phyloP scores from a whole-genome alignment of 2,888 invertebrate genomes.

The Neocrepidodera transversa region DNA sequence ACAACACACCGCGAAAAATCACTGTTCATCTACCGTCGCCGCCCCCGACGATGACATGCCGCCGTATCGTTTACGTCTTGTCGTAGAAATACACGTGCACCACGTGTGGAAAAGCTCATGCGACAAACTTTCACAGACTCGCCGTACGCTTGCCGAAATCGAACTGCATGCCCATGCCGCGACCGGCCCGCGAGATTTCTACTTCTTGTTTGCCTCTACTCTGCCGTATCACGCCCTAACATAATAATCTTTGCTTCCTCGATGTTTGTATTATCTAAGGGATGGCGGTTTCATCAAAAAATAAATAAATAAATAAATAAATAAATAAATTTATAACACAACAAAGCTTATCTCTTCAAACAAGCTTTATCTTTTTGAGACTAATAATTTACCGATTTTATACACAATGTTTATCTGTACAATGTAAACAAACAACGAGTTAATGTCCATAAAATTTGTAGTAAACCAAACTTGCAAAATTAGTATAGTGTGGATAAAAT shows the following conservation, averaged over 20 bases:
- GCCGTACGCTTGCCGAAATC: slow-evolving; percentile 54
- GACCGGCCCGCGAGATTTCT: slow-evolving; percentile 45
- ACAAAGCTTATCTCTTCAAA: no score
- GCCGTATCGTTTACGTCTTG: slow-evolving; percentile 33
- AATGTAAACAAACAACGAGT: no score
- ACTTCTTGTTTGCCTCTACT: slow-evolving; percentile 31
- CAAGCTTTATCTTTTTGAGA: no score
- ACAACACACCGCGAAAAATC: slow-evolving; percentile 12
- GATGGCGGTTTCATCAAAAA: no score
- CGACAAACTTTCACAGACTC: slow-evolving; percentile 53
- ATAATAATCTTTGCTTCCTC: neutral
- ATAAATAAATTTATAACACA: no score
- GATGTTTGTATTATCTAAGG: slow-evolving; percentile 14
- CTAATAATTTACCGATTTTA: no score
- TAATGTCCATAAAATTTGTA: no score
- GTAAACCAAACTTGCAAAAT: no score
- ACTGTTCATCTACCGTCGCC: neutral
- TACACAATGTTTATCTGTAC: no score
- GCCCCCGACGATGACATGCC: slow-evolving; percentile 6
- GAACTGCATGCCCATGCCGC: slow-evolving; percentile 48
- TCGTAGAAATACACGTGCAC: slow-evolving; percentile 50
- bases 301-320: no score
- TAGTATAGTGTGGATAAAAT: no score
- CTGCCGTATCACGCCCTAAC: slow-evolving; percentile 5
- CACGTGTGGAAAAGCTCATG: slow-evolving; percentile 51